These are phyloP conservation scores for Poecilia gillii DNA, from an alignment of 2,797 vertebrate species.

Conservation along the genomic window DNA sequence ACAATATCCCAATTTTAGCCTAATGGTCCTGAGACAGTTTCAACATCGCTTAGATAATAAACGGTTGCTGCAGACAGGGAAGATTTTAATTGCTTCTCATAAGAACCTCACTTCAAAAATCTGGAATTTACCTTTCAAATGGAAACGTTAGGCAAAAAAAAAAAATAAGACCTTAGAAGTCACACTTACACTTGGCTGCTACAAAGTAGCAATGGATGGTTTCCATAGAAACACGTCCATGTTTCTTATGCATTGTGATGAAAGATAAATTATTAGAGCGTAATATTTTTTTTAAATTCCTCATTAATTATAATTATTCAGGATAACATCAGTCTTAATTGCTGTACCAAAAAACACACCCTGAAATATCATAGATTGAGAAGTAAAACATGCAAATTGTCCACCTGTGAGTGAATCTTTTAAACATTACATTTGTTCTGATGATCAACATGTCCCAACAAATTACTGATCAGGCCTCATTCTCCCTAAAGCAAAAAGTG, in stretches of 20 bases:
- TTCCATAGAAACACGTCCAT: background rate
- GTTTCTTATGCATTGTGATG: background rate
- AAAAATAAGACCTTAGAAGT: background rate
- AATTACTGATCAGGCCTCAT: slow-evolving; percentile 58
- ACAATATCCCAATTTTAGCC: background rate
- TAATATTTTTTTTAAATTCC: background rate
- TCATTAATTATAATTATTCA: background rate
- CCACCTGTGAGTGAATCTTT: slow-evolving; percentile 21
- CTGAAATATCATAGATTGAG: slow-evolving; percentile 32
- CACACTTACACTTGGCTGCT: background rate
- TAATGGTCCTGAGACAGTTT: background rate
- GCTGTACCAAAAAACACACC: background rate
- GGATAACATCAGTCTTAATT: slow-evolving; percentile 4
- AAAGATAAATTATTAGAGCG: background rate
- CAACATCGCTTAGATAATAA: background rate
- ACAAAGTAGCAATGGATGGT: background rate
- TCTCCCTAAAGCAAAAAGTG: slow-evolving; percentile 51
- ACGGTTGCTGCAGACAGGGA: background rate
- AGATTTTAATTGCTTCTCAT: background rate
- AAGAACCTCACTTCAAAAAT: background rate
- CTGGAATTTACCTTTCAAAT: background rate
- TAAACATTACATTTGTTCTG: slow-evolving; percentile 64
- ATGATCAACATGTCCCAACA: slow-evolving; percentile 60
- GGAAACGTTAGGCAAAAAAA: background rate
- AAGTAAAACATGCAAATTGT: slow-evolving; percentile 49